Evolutionary conservation across 2,113 vertebrate species (phyloP).

Genomic region (Callaeas wilsoni): DNA sequence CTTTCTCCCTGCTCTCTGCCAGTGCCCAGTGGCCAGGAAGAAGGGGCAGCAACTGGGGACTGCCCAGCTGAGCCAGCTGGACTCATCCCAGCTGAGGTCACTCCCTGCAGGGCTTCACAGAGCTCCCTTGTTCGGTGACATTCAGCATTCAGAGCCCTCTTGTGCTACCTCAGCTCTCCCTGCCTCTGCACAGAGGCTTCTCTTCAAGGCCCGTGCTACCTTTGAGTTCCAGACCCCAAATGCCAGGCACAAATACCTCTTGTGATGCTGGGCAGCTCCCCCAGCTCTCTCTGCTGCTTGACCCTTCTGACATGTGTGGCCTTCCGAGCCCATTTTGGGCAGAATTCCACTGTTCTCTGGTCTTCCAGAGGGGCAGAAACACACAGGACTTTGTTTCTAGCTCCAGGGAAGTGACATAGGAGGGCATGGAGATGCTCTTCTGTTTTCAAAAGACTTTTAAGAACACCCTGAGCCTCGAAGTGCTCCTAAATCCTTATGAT

Average conservation of each 20-base stretch:
- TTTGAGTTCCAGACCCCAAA: neutral
- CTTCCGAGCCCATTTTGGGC: neutral
- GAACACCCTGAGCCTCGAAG: neutral
- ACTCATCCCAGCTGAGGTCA: neutral
- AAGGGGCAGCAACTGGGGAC: neutral
- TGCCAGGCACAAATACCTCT: neutral
- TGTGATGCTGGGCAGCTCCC: neutral
- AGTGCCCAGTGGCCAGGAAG: neutral
- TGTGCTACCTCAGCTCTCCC: neutral
- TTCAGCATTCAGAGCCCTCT: neutral
- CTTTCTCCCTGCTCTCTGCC: neutral
- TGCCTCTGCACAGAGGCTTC: neutral
- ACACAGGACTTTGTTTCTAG: neutral
- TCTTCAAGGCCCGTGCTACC: neutral
- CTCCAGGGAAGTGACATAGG: neutral
- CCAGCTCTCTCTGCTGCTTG: neutral
- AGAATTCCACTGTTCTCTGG: neutral
- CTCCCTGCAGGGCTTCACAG: neutral
- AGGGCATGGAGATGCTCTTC: neutral
- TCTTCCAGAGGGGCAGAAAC: neutral
- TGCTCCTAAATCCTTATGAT: neutral
- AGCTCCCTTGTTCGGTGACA: conserved; percentile 6
- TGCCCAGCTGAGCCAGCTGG: neutral
- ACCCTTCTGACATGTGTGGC: fast-evolving
- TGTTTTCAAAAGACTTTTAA: neutral